Conservation (phyloP, 1,140 invertebrate genomes). For the Holcopasites calliopsidis region DNA sequence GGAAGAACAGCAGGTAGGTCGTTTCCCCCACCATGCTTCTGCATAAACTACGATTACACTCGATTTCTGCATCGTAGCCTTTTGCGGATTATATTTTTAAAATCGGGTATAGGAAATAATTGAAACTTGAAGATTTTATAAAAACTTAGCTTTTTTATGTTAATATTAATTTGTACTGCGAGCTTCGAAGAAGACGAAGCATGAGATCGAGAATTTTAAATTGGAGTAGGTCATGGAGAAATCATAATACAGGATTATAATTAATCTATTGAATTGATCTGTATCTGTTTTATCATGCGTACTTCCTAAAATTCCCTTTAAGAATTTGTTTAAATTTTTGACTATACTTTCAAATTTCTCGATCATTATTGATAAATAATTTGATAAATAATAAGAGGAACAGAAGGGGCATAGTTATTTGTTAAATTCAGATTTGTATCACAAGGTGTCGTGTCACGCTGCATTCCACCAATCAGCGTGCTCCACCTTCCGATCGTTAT, state of each 20-base stretch:
- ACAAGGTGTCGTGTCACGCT: slow-evolving; percentile 8
- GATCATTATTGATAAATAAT: slow-evolving; percentile 2
- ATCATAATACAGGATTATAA: too few relatives aligned
- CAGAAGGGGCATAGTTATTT: slow-evolving; percentile 10
- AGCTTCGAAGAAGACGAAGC: not conserved
- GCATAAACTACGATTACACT: not conserved
- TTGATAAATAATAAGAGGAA: not conserved
- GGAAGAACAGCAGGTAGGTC: not conserved
- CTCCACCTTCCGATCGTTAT: slow-evolving; percentile 39
- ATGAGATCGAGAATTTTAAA: not conserved
- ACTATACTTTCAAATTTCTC: not conserved
- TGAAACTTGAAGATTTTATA: not conserved
- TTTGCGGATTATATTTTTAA: not conserved
- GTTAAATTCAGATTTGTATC: slow-evolving; percentile 19
- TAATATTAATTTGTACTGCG: not conserved
- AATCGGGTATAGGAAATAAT: not conserved
- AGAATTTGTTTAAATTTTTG: not conserved
- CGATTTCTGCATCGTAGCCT: not conserved
- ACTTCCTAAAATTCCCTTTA: not conserved
- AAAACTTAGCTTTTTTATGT: not conserved
- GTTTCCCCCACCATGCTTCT: not conserved
- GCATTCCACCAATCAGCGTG: slow-evolving; percentile 24
- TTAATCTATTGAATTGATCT: too few relatives aligned
- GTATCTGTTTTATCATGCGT: not conserved
- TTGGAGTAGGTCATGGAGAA: not conserved